Percentiles rank a stretch among this genome's conserved stretches.
Conservation (phyloP, 2,888 invertebrate species). For the Cheilosia pagana region DNA sequence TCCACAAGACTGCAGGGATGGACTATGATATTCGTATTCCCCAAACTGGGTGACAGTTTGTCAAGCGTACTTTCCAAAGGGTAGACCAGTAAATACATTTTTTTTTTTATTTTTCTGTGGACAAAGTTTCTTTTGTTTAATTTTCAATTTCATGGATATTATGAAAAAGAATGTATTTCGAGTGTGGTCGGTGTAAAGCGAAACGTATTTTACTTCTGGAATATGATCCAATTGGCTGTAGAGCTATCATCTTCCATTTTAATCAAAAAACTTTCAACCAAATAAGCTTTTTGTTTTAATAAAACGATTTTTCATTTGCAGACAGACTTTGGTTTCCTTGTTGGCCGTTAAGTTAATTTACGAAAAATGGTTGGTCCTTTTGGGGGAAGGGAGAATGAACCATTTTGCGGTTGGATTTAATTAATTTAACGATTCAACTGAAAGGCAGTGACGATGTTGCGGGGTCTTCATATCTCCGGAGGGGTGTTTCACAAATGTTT, state of each 20-base stretch:
- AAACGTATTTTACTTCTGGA: background rate
- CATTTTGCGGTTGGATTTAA: constrained; percentile 41
- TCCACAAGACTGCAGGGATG: background rate
- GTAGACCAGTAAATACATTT: background rate
- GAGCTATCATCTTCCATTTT: constrained; percentile 36
- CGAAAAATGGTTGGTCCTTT: constrained; percentile 23
- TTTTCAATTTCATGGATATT: constrained; percentile 48
- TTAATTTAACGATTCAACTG: constrained; percentile 44
- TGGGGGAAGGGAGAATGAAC: constrained; percentile 12
- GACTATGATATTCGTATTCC: constrained; percentile 16
- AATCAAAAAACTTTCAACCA: constrained; percentile 54
- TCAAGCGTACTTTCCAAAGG: constrained; percentile 1
- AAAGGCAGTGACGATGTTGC: constrained; percentile 18
- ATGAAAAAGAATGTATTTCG: constrained; percentile 35
- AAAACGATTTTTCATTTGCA: constrained; percentile 21
- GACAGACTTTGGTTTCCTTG: constrained; percentile 3
- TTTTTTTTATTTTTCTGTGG: constrained; percentile 12
- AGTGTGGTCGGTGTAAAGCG: background rate
- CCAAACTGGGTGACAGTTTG: constrained; percentile 2
- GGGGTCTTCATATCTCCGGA: constrained; percentile 19
- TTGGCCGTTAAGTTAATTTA: constrained; percentile 52
- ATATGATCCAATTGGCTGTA: constrained; percentile 25
- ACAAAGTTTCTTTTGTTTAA: constrained; percentile 52
- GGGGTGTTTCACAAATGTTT: constrained; percentile 36
- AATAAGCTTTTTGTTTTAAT: constrained; percentile 21